Evolutionary conservation across 2,113 vertebrate species (phyloP), one percentile per base, ranked within the genome.

Genomic region (Abramis brama): DNA sequence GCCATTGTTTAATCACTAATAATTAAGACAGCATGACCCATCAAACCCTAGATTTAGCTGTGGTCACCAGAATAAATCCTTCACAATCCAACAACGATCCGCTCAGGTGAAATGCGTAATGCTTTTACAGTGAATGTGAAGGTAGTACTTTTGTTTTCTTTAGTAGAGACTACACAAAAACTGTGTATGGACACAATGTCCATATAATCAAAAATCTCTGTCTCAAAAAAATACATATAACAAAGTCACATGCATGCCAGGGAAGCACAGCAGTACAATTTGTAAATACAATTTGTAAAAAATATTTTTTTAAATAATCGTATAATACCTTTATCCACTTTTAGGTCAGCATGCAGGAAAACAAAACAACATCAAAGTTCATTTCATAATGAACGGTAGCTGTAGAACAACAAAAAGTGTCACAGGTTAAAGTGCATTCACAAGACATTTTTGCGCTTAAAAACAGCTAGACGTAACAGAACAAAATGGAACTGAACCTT

Each of bases 311-410:
- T 5, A 25, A n/a, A 83, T 30, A 50, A 68, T 7, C 11, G 27
- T 17, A 27, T 84, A 78, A 57, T 86, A 89, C 88, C 88, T 87
- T 85, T 89, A 79, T 89, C 88, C 85, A 89, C 88, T 89, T 82
- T 86, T 76, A 71, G 75, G 60, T 17, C 50, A 77, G 84, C 84
- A 71, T 85, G 76, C 77, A 80, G 66, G 66, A 79, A 80, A 80
- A 85, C 39, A 77, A 82, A 77, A 50, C 45, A 82, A 82, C 82
- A 83, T 73, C 82, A 83, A 55, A 83, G 82, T 73, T 83, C 82
- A 83, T 57, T 73, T 83, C 21, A 73, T 59, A 55, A 83, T 83
- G 82, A 59, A 83, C 82, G 68, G 21, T 27, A 3, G 66, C 82
- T 83, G 82, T 43, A 83, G 80, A 73, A 83, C 68, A 73, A 83